These are phyloP conservation scores for Xylophagus ater DNA, from an alignment of 2,888 invertebrate species.

Conservation along the genomic window DNA sequence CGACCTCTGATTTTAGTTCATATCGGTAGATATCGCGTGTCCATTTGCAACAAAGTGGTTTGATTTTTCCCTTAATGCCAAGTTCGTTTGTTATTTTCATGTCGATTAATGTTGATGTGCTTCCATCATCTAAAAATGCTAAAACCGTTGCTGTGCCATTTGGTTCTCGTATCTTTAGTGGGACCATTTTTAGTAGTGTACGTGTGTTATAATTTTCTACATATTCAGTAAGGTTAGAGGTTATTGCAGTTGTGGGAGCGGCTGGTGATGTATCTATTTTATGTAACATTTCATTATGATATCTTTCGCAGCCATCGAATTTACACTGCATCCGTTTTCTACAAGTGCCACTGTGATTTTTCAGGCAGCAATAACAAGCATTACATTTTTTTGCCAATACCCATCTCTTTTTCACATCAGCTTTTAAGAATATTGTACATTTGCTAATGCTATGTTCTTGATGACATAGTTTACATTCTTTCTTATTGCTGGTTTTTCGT, in stretches of 20 bases:
- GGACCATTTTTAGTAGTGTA: conserved; percentile 6
- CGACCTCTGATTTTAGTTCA: conserved; percentile 8
- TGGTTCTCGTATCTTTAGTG: conserved; percentile 6
- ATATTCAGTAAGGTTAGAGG: too few species aligned
- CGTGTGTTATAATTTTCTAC: background rate
- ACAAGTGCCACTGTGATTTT: conserved; percentile 7
- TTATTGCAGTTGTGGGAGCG: too few species aligned
- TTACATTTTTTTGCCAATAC: background rate
- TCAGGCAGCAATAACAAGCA: background rate
- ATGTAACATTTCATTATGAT: background rate
- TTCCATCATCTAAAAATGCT: conserved; percentile 6
- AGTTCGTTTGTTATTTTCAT: background rate
- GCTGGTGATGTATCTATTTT: background rate
- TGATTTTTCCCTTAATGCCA: background rate
- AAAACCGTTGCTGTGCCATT: background rate
- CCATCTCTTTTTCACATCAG: conserved; percentile 3
- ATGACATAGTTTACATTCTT: background rate
- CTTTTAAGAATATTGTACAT: conserved; percentile 3
- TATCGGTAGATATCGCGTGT: conserved; percentile 8
- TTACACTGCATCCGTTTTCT: conserved; percentile 6
- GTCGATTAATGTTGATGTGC: conserved; percentile 9
- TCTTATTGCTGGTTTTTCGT: background rate
- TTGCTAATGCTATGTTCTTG: too few species aligned
- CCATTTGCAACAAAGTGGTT: conserved; percentile 6
- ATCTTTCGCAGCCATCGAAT: conserved; percentile 9